Conservation (phyloP, 1,140 invertebrate genomes). For the Eulimnadia texana region DNA sequence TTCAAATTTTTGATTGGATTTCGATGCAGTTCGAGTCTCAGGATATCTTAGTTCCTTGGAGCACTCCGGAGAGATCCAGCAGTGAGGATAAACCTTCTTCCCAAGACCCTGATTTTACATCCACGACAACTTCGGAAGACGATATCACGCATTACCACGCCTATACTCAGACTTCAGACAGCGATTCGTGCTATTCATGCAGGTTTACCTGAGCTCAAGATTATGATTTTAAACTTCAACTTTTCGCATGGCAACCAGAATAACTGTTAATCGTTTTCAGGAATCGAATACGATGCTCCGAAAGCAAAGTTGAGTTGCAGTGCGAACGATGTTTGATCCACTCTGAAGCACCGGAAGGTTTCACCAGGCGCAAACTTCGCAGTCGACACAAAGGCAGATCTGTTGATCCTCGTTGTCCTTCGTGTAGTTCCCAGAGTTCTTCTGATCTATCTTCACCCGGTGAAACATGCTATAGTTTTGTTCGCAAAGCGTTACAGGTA, state of each 20-base stretch:
- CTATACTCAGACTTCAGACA: slow-evolving; percentile 46
- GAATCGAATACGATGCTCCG: neutral
- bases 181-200: slow-evolving; percentile 34
- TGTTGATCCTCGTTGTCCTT: slow-evolving; percentile 39
- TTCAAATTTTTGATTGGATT: slow-evolving; percentile 1
- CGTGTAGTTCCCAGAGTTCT: slow-evolving; percentile 48
- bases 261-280: no score
- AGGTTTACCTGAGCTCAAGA: slow-evolving; percentile 22
- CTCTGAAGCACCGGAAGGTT: neutral
- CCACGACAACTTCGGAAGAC: slow-evolving; percentile 42
- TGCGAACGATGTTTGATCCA: neutral
- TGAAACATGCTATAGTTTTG: slow-evolving; percentile 87
- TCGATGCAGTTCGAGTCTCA: slow-evolving; percentile 60
- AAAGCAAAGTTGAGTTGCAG: no score
- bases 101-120: slow-evolving; percentile 39
- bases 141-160: slow-evolving; percentile 47
- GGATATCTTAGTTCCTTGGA: slow-evolving; percentile 92
- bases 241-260: no score
- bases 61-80: slow-evolving; percentile 45
- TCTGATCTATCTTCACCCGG: slow-evolving; percentile 77
- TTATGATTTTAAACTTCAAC: no score
- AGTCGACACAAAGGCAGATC: slow-evolving; percentile 38
- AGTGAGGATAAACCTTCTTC: slow-evolving; percentile 43
- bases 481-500: slow-evolving; percentile 69
- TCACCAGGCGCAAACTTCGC: neutral